A percentile compares a stretch with the other conserved stretches of the same genome.
phyloP scores from a whole-genome alignment of 2,888 invertebrate species.

The Sicus ferrugineus region DNA sequence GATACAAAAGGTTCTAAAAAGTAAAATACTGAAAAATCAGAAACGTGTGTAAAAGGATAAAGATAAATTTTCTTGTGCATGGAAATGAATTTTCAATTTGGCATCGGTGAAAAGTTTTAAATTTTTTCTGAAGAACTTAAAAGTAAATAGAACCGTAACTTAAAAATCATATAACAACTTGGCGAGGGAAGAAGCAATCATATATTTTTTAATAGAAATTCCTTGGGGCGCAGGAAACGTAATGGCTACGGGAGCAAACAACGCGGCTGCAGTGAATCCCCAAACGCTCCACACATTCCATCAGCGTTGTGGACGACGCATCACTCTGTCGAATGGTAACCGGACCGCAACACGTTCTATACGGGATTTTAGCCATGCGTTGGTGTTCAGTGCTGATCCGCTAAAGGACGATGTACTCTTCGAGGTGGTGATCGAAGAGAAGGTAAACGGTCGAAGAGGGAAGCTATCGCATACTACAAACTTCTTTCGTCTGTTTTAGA shows the following conservation, averaged over 20 bases:
- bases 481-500: constrained; percentile 65
- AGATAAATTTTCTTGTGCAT: constrained; percentile 20
- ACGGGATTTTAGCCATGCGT: constrained; percentile 87
- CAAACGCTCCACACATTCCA: constrained; percentile 69
- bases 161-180: background rate
- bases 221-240: background rate
- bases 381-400: constrained; percentile 83
- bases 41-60: constrained; percentile 16
- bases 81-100: constrained; percentile 7
- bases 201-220: background rate
- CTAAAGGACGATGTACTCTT: constrained; percentile 83
- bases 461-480: background rate
- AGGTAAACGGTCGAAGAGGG: constrained; percentile 70
- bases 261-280: constrained; percentile 35
- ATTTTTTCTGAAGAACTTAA: background rate
- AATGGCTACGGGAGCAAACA: constrained; percentile 26
- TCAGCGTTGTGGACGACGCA: constrained; percentile 83
- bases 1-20: background rate
- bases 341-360: constrained; percentile 82
- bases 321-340: constrained; percentile 83
- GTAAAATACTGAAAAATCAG: constrained; percentile 17
- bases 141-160: background rate
- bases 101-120: constrained; percentile 6
- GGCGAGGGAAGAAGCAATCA: background rate
- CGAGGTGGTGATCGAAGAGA: constrained; percentile 87